Percentiles rank a stretch among this genome's conserved stretches.
Evolutionary conservation across 2,113 vertebrate species (phyloP).

Genomic region (Colistium nudipinnis): DNA sequence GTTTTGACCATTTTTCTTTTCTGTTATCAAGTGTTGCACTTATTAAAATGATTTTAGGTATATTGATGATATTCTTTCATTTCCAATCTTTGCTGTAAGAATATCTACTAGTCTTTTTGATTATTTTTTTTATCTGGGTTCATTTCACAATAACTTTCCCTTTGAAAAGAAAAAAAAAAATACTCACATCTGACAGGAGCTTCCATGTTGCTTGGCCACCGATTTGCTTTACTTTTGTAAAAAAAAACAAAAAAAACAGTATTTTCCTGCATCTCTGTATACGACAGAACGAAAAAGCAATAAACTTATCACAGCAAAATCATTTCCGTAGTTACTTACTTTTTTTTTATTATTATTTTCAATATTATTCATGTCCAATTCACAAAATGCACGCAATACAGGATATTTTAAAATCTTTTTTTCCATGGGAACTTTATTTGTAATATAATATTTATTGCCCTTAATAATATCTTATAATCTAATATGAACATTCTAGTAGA

Average conservation of each 20-base stretch:
- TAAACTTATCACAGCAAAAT: conserved; percentile 77
- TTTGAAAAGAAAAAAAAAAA: conserved; percentile 1
- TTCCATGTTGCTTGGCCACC: conserved; percentile 79
- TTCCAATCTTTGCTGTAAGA: conserved; percentile 25
- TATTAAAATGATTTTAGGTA: conserved; percentile 27
- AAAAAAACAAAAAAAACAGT: conserved; percentile 64
- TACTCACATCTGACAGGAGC: conserved; percentile 76
- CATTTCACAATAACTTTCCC: conserved; percentile 19
- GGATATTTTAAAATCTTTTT: conserved; percentile 87
- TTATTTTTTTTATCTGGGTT: conserved; percentile 19
- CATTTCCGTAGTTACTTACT: conserved; percentile 12
- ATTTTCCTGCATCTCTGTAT: conserved; percentile 76
- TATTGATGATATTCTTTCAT: conserved; percentile 20
- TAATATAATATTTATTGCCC: conserved; percentile 86
- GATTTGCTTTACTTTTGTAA: conserved; percentile 71
- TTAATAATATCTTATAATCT: conserved; percentile 79
- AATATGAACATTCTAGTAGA: conserved; percentile 82
- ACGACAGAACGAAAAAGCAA: conserved; percentile 72
- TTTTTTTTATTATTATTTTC: too few relatives aligned
- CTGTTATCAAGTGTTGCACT: conserved; percentile 48
- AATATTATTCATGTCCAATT: conserved; percentile 31
- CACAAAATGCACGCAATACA: conserved; percentile 82
- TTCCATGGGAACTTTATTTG: conserved; percentile 91
- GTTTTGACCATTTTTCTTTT: conserved; percentile 37
- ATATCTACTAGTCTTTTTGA: conserved; percentile 27